phyloP scores from a whole-genome alignment of 2,888 invertebrate genomes.

The Harpalus rufipes region DNA sequence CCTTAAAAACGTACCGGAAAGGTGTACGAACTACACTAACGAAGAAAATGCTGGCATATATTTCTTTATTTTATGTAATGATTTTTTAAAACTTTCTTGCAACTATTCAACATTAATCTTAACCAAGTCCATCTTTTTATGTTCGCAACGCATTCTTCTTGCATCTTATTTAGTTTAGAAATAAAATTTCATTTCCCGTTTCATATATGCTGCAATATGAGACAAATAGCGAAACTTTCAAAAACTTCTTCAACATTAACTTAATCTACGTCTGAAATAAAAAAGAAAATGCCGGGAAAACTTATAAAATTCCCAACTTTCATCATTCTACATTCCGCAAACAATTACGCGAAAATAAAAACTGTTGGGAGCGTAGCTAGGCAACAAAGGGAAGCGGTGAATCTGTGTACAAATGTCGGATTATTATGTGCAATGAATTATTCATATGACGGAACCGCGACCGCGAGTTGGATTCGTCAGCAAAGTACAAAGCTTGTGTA shows the following conservation, averaged over 20 bases:
- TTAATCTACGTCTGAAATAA: conserved; percentile 40
- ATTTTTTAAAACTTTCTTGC: too few species aligned
- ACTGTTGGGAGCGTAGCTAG: neutral
- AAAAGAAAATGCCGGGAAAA: conserved; percentile 19
- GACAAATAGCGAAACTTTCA: conserved; percentile 27
- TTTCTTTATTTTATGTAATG: too few species aligned
- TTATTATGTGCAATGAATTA: conserved; percentile 33
- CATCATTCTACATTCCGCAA: conserved; percentile 38
- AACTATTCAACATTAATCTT: neutral
- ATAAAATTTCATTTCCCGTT: conserved; percentile 44
- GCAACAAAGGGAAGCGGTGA: conserved; percentile 16
- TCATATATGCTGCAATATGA: conserved; percentile 40
- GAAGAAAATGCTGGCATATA: too few species aligned
- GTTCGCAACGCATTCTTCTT: neutral
- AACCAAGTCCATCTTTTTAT: neutral
- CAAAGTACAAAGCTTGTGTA: neutral
- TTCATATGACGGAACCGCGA: neutral
- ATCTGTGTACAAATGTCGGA: conserved; percentile 44
- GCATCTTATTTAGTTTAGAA: conserved; percentile 14
- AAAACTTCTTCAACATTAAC: conserved; percentile 33
- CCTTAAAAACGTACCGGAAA: too few species aligned
- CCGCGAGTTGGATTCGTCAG: neutral
- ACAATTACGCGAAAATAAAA: conserved; percentile 39
- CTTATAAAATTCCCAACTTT: conserved; percentile 49
- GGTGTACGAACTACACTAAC: too few species aligned